A percentile compares a stretch with the other conserved stretches of the same genome.
Evolutionary conservation across 2,113 vertebrate genomes (phyloP).

Genomic region (Platycercus adscitus): DNA sequence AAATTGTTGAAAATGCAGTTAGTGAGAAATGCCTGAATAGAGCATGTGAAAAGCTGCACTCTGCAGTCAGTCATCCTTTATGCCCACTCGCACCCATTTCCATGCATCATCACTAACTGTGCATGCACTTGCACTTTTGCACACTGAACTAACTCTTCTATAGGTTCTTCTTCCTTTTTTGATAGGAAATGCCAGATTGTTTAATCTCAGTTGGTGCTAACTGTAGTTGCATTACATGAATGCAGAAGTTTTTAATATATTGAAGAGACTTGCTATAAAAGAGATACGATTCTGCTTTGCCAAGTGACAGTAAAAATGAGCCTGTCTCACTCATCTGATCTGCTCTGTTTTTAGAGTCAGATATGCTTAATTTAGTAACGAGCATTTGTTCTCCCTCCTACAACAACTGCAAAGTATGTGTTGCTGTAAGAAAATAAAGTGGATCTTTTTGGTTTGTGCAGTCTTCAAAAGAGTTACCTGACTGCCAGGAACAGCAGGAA

Average conservation of each 20-base stretch:
- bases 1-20: not conserved
- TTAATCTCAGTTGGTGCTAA: not conserved
- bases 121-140: not conserved
- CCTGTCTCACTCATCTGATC: slow-evolving; percentile 23
- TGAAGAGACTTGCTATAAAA: not conserved
- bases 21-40: not conserved
- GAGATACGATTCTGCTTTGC: not conserved
- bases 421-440: not conserved
- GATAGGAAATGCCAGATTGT: not conserved
- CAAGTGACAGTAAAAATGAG: slow-evolving; percentile 34
- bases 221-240: not conserved
- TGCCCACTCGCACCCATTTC: not conserved
- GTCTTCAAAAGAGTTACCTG: not conserved
- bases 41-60: not conserved
- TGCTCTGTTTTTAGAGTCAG: slow-evolving; percentile 15
- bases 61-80: not conserved
- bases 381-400: slow-evolving; percentile 46
- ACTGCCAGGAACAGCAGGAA: not conserved
- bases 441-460: not conserved
- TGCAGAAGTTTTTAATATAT: not conserved
- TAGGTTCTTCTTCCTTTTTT: not conserved
- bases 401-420: not conserved
- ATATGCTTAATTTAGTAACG: slow-evolving; percentile 44
- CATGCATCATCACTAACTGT: rapidly evolving
- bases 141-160: not conserved